These are phyloP conservation scores for Cantharis flavilabris DNA, from an alignment of 2,888 invertebrate species.

Conservation along the genomic window DNA sequence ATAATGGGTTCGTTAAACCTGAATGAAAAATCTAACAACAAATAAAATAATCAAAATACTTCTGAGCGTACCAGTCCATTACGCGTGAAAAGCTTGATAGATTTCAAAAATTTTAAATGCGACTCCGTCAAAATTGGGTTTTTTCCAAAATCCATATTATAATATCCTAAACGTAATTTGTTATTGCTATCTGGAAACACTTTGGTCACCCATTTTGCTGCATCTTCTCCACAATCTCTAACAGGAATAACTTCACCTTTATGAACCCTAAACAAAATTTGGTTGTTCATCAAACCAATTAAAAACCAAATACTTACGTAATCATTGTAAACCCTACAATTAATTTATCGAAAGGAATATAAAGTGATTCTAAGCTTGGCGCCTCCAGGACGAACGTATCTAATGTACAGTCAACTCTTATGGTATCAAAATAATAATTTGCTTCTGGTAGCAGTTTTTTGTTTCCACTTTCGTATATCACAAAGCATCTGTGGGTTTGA, in stretches of 20 bases:
- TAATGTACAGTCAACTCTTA: neutral
- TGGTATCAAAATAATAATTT: neutral
- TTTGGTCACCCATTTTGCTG: slow-evolving; percentile 64
- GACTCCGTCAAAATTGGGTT: neutral
- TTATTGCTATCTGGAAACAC: slow-evolving; percentile 46
- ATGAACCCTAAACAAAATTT: neutral
- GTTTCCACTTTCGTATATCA: neutral
- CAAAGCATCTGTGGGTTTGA: neutral
- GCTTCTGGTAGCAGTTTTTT: neutral
- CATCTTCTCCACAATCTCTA: slow-evolving; percentile 65
- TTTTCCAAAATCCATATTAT: slow-evolving; percentile 35
- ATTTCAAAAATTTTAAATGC: neutral
- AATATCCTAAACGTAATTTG: slow-evolving; percentile 49
- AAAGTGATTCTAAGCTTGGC: slow-evolving; percentile 55
- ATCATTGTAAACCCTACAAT: neutral
- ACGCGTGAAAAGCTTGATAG: neutral
- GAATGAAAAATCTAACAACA: neutral
- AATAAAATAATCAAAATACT: neutral
- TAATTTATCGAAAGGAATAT: slow-evolving; percentile 4
- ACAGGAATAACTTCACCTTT: neutral
- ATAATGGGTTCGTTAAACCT: neutral
- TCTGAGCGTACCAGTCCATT: neutral
- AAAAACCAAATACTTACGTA: neutral
- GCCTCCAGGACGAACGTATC: slow-evolving; percentile 53
- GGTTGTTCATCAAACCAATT: neutral